Evolutionary conservation across 1,140 invertebrate species (phyloP), one percentile per base, ranked within the genome.

Genomic region (Sitodiplosis mosellana): DNA sequence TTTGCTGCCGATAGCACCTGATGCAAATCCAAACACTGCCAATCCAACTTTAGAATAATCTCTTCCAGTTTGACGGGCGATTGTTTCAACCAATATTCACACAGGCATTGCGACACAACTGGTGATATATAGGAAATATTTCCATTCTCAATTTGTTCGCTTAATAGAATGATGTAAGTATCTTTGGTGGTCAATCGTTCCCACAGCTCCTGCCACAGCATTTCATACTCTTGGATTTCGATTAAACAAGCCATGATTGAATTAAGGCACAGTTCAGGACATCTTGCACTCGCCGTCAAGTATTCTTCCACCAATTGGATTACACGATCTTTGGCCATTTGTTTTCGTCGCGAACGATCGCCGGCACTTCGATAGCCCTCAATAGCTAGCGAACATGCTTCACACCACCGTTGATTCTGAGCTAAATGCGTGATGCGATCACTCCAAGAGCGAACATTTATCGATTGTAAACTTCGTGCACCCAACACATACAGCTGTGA

Each of bases 1-100:
- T 81, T 77, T 56, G 86, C 89, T n/a, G 89, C 67, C 18, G 74
- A 80, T 41, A 94, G 76, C 17, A 75, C 73, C 66, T 93, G 87
- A 63, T 94, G 85, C 41, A 95, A 76, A 67, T 95, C 90, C 21
- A 95, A 65, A 53, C 81, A 89, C 47, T 77, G 73, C 44, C 94
- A 80, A 49, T 88, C 78, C 22, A 94, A 64, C 55, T 86, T 78
- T 7, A 90, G 75, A 34, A 92, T 74, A 50, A 88, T 79, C 5
- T 79, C 73, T 60, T 94, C 87, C 12, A 94, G 67, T 42, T 73
- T 59, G 77, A 69, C 47, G 53, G 64, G 52, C 54, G 58, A 56
- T 70, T 68, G 54, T 66, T 73, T 50, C 65, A 65, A 54, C 78
- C 76, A 53, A 50, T 80, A 67, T 1, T 60, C 60, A 14, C 83